These are phyloP conservation scores for Diplodus sargus DNA, from an alignment of 2,797 vertebrate species.

Conservation along the genomic window DNA sequence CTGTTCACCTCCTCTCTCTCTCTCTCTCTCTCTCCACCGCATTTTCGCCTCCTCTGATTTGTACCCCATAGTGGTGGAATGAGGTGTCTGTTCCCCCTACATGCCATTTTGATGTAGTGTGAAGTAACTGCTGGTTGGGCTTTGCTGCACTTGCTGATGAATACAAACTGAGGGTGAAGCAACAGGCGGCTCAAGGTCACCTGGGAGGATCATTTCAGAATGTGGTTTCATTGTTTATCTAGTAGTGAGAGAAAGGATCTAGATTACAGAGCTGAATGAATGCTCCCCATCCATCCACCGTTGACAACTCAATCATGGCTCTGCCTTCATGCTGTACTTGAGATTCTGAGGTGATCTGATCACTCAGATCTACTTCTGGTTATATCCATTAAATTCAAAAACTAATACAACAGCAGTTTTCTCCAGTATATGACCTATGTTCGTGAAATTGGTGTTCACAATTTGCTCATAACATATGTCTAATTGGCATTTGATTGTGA, in stretches of 20 bases:
- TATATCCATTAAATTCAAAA: slow-evolving; percentile 6
- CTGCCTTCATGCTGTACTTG: slow-evolving; percentile 29
- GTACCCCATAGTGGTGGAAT: slow-evolving; percentile 42
- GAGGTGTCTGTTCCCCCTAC: slow-evolving; percentile 59
- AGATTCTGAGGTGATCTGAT: slow-evolving; percentile 10
- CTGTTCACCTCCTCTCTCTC: slow-evolving; percentile 62
- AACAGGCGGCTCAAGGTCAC: slow-evolving; percentile 72
- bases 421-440: neutral
- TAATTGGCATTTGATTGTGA: too few relatives aligned
- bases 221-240: slow-evolving; percentile 73
- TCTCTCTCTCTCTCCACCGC: slow-evolving; percentile 20
- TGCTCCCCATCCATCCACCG: slow-evolving; percentile 22
- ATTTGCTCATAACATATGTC: neutral
- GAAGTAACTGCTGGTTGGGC: slow-evolving; percentile 73
- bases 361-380: neutral
- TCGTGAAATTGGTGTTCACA: neutral
- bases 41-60: slow-evolving; percentile 23
- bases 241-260: slow-evolving; percentile 75
- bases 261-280: slow-evolving; percentile 60
- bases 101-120: slow-evolving; percentile 78
- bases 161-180: slow-evolving; percentile 66
- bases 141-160: slow-evolving; percentile 64
- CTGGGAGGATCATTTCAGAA: slow-evolving; percentile 66
- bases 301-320: slow-evolving; percentile 48
- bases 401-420: neutral